Conservation (phyloP, 2,113 vertebrate genomes). For the Dascyllus trimaculatus region DNA sequence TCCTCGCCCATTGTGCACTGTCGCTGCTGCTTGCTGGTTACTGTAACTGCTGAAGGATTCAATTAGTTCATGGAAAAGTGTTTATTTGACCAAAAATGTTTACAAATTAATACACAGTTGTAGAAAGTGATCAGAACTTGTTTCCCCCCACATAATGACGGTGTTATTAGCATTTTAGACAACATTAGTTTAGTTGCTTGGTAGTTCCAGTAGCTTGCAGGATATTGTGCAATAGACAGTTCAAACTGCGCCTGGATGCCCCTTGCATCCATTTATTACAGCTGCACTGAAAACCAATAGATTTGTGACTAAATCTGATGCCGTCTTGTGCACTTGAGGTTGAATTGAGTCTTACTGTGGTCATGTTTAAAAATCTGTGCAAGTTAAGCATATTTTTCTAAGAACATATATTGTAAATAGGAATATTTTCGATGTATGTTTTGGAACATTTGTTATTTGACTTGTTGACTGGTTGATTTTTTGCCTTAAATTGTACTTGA, state of each 20-base stretch:
- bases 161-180: slow-evolving; percentile 23
- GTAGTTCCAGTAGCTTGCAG: slow-evolving; percentile 41
- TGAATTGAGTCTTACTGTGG: slow-evolving; percentile 52
- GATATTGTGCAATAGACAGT: slow-evolving; percentile 41
- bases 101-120: slow-evolving; percentile 57
- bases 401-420: slow-evolving; percentile 76
- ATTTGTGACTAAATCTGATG: slow-evolving; percentile 58
- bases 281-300: slow-evolving; percentile 56
- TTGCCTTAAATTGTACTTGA: slow-evolving; percentile 78
- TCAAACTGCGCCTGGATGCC: slow-evolving; percentile 25
- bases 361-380: slow-evolving; percentile 64
- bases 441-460: slow-evolving; percentile 69
- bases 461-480: slow-evolving; percentile 70
- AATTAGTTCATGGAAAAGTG: slow-evolving; percentile 28
- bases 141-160: slow-evolving; percentile 9
- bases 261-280: slow-evolving; percentile 35
- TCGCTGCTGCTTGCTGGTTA: slow-evolving; percentile 23
- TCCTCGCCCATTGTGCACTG: slow-evolving; percentile 23
- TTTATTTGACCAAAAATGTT: slow-evolving; percentile 64
- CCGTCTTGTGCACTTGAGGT: slow-evolving; percentile 60
- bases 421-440: slow-evolving; percentile 79
- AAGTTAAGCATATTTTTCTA: slow-evolving; percentile 84
- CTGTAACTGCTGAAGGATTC: slow-evolving; percentile 27
- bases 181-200: slow-evolving; percentile 30
- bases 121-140: slow-evolving; percentile 4